These are phyloP conservation scores for Phrynocephalus forsythii DNA, from an alignment of 2,797 vertebrate genomes.

Conservation along the genomic window DNA sequence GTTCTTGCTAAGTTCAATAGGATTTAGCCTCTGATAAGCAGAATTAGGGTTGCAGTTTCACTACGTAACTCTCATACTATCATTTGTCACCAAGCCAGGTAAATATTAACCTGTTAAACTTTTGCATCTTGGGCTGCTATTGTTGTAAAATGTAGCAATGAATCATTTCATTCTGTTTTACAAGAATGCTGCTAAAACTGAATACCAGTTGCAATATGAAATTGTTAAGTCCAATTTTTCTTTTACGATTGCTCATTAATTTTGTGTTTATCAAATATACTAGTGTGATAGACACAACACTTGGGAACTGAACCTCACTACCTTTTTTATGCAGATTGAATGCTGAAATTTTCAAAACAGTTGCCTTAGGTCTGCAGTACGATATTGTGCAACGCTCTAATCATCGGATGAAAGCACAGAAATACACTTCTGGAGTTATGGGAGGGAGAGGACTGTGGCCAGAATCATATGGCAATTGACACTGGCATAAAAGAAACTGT, in stretches of 20 bases:
- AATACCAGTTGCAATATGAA: background rate
- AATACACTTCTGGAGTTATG: background rate
- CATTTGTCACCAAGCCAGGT: background rate
- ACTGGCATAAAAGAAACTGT: too few species aligned
- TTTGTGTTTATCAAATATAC: background rate
- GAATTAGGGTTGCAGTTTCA: too few species aligned
- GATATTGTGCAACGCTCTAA: background rate
- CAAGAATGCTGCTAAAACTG: background rate
- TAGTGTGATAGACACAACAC: background rate
- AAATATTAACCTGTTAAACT: background rate
- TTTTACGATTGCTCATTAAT: background rate
- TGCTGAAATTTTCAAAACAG: slow-evolving; percentile 2
- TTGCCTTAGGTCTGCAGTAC: background rate
- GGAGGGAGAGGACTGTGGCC: background rate
- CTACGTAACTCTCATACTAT: background rate
- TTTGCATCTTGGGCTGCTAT: background rate
- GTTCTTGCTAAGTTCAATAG: too few species aligned
- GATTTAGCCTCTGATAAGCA: too few species aligned
- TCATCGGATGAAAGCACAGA: background rate
- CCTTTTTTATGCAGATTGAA: background rate
- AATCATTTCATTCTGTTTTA: background rate
- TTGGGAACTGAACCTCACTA: background rate
- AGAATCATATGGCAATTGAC: too few species aligned
- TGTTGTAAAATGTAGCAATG: background rate
- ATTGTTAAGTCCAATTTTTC: background rate